Evolutionary conservation across 2,888 invertebrate species (phyloP).

Genomic region (Sesia bembeciformis): DNA sequence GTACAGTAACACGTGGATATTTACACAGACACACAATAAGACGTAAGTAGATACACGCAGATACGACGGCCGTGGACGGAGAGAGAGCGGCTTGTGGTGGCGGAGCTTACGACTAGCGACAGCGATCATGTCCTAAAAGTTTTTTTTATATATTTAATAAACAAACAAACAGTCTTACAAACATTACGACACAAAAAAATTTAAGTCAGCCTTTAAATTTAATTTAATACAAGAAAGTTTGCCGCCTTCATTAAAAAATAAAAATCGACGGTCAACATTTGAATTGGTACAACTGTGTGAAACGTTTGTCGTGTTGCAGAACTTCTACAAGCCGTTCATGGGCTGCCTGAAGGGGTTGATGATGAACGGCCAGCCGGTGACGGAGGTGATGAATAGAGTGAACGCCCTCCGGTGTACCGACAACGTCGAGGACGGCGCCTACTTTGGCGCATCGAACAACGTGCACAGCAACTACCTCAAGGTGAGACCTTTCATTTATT

Average conservation of each 20-base stretch:
- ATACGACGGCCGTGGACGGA: constrained; percentile 73
- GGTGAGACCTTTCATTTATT: constrained; percentile 38
- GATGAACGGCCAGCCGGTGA: constrained; percentile 79
- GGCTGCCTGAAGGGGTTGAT: constrained; percentile 88
- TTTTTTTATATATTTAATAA: too few relatives aligned
- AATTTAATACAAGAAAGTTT: too few relatives aligned
- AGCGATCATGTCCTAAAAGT: constrained; percentile 1
- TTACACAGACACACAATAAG: too few relatives aligned
- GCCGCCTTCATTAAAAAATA: too few relatives aligned
- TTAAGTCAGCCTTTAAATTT: too few relatives aligned
- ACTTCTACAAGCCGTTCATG: constrained; percentile 80
- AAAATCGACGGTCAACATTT: too few relatives aligned
- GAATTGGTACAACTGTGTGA: too few relatives aligned
- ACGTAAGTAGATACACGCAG: constrained; percentile 23
- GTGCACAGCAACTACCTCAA: constrained; percentile 80
- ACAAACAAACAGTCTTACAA: too few relatives aligned
- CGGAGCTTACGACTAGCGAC: constrained; percentile 42
- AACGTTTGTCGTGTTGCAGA: constrained; percentile 35
- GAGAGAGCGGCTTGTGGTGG: constrained; percentile 71
- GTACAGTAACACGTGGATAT: too few relatives aligned
- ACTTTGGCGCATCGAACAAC: constrained; percentile 80
- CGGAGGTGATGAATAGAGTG: constrained; percentile 70
- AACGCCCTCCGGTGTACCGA: constrained; percentile 87
- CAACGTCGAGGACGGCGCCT: constrained; percentile 85
- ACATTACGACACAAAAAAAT: too few relatives aligned